Base-by-base conservation (phyloP, 2,797 vertebrate species). In the Graptemys geographica region DNA sequence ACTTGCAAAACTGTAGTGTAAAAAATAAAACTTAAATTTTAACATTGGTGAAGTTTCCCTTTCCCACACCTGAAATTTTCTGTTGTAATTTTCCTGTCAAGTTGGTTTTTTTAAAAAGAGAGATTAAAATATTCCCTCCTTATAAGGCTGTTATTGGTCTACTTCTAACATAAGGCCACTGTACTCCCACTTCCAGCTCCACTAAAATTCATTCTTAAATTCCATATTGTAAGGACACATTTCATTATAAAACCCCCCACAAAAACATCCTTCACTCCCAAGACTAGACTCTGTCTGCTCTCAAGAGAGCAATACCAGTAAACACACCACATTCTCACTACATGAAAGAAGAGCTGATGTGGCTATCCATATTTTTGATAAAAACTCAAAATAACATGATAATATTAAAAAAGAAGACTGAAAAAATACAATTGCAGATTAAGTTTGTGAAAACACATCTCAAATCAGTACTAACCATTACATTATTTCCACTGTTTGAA, bases 1-100 rank as follows among this genome's bases (percentile, higher is more conserved):
- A 98, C 97, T 97, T 97, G 95, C 79, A 87, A 82, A 96, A 96
- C 83, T 97, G 98, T 98, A 98, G 98, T 98, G 98, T 96, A 33
- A 78, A 83, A 86, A 79, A 69, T 12, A 4, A 23, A 69, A 21
- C 79, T 81, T 81, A 62, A 86, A 83, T 84, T 84, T 11, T 86
- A 94, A 81, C 89, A 83, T 53, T 87, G 79, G 89, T 84, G 91
- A 92, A 69, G 87, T 59, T 62, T 88, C 57, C 84, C 76, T 95
- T 93, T 88, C 92, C 8, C 81, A 86, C 44, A 55, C 62, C 72
- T 95, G 93, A 96, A 93, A 83, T 56, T 72, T 95, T 84, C 90
- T 96, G 49, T 81, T 79, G 62, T 74, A 88, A 94, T 91, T 95
- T 90, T 86, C 88, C 69, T 90, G 56, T 0, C 88, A 57, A 88